A percentile compares a stretch with the other conserved stretches of the same genome.
These are phyloP conservation scores for Synergus laeviventris DNA, from an alignment of 2,888 invertebrate genomes.

Conservation along the genomic window DNA sequence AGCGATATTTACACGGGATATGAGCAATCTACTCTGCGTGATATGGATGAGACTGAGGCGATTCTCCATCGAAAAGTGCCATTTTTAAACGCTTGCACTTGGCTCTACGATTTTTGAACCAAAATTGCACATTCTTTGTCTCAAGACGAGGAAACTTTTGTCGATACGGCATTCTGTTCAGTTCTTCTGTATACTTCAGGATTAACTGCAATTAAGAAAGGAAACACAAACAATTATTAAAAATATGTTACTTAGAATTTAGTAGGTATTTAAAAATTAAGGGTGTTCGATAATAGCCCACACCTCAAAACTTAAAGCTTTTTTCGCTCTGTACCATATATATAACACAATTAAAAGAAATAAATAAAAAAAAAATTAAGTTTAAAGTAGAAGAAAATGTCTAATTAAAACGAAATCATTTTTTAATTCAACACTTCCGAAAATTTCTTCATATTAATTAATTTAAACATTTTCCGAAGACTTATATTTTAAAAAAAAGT, in stretches of 20 bases:
- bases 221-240: not conserved
- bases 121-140: slow-evolving; percentile 99
- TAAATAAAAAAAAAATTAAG: no score
- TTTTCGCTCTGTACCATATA: no score
- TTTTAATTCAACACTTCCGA: no score
- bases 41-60: slow-evolving; percentile 78
- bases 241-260: not conserved
- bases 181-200: slow-evolving; percentile 97
- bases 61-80: slow-evolving; percentile 88
- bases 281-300: no score
- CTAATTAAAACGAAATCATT: no score
- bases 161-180: slow-evolving; percentile 97
- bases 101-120: slow-evolving; percentile 99
- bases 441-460: no score
- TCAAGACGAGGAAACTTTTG: slow-evolving; percentile 99
- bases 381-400: no score
- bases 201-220: slow-evolving; percentile 82
- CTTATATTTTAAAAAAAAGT: no score
- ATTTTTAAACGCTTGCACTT: slow-evolving; percentile 98
- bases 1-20: slow-evolving; percentile 45
- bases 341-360: no score
- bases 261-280: no score
- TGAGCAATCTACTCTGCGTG: slow-evolving; percentile 70
- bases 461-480: no score
- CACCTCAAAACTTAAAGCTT: no score